Percentiles rank a stretch among this genome's conserved stretches.
phyloP scores from a whole-genome alignment of 1,140 invertebrate genomes.

The Heterodera carotae region DNA sequence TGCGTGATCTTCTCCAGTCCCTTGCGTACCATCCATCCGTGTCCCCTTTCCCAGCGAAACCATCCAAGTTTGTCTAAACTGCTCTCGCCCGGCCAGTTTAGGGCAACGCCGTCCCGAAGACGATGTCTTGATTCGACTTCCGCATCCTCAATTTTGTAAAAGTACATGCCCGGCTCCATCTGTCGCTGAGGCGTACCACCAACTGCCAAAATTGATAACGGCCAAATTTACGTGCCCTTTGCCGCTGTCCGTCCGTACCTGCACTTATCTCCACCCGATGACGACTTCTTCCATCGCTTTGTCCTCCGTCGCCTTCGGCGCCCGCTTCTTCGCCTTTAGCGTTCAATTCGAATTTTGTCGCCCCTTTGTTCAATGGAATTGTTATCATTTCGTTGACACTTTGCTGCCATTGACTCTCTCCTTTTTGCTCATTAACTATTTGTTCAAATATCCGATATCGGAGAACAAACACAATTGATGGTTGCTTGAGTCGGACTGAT shows the following conservation, averaged over 20 bases:
- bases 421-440: background rate
- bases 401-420: slow-evolving; percentile 32
- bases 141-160: slow-evolving; percentile 44
- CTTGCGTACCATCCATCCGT: slow-evolving; percentile 48
- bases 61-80: slow-evolving; percentile 55
- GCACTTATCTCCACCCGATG: slow-evolving; percentile 29
- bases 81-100: slow-evolving; percentile 53
- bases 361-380: slow-evolving; percentile 53
- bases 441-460: slow-evolving; percentile 53
- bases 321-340: background rate
- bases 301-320: background rate
- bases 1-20: slow-evolving; percentile 54
- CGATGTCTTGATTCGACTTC: background rate
- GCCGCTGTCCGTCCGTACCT: background rate
- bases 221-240: background rate
- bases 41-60: slow-evolving; percentile 45
- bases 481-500: slow-evolving; percentile 52
- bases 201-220: background rate
- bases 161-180: slow-evolving; percentile 55
- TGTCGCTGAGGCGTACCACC: slow-evolving; percentile 49
- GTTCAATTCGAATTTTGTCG: slow-evolving; percentile 57
- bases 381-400: slow-evolving; percentile 42
- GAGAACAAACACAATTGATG: slow-evolving; percentile 50
- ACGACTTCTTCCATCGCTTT: background rate
- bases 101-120: slow-evolving; percentile 35